phyloP scores from a whole-genome alignment of 2,888 invertebrate species.

The Papilio demoleus region DNA sequence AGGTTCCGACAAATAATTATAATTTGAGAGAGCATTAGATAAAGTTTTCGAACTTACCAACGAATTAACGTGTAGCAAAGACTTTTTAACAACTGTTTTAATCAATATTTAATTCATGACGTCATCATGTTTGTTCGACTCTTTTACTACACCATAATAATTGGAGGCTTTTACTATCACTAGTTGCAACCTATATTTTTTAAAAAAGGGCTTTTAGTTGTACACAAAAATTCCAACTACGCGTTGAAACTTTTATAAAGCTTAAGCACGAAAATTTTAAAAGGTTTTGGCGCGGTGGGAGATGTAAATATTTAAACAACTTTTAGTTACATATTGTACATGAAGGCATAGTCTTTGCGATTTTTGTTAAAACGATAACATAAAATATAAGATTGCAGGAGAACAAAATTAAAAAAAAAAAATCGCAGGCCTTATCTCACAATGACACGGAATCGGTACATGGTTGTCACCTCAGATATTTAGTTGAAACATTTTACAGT shows the following conservation, averaged over 20 bases:
- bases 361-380: too few species aligned
- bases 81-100: too few species aligned
- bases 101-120: too few species aligned
- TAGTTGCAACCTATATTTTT: conserved; percentile 12
- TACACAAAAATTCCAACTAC: conserved; percentile 8
- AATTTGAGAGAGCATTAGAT: neutral
- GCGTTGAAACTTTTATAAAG: conserved; percentile 14
- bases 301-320: conserved; percentile 20
- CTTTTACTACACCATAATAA: neutral
- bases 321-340: conserved; percentile 2
- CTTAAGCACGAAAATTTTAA: conserved; percentile 15
- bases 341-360: neutral
- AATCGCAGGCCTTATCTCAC: too few species aligned
- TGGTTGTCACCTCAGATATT: too few species aligned
- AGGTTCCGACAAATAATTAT: too few species aligned
- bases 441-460: too few species aligned
- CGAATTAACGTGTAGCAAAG: too few species aligned
- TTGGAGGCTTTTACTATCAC: neutral
- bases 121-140: neutral
- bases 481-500: too few species aligned
- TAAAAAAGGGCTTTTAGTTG: conserved; percentile 9
- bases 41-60: too few species aligned
- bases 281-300: conserved; percentile 19
- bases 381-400: too few species aligned
- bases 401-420: too few species aligned